Percentiles rank a stretch among this genome's conserved stretches.
phyloP scores from a whole-genome alignment of 2,797 vertebrate genomes.

The Hippopotamyrus pictus region DNA sequence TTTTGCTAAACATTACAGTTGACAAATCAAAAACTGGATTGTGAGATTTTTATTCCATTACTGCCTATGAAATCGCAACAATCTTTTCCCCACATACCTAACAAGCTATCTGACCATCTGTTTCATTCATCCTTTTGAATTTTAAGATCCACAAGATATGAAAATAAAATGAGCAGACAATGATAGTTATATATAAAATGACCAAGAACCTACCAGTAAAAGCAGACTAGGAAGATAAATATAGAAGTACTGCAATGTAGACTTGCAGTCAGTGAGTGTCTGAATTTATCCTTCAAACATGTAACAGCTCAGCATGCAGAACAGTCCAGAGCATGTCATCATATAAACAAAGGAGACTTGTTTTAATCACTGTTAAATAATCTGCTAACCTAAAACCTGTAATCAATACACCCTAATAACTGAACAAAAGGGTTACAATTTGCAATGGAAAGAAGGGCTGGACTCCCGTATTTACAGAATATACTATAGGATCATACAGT shows the following conservation, averaged over 20 bases:
- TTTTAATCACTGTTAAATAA: background rate
- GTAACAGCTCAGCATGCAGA: background rate
- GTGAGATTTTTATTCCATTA: background rate
- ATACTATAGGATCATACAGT: background rate
- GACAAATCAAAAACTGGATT: background rate
- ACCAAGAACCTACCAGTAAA: background rate
- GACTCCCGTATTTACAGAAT: background rate
- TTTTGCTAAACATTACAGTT: constrained; percentile 1
- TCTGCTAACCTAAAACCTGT: background rate
- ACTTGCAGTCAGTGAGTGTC: background rate
- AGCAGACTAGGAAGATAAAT: background rate
- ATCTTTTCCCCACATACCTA: background rate
- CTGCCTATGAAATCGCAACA: background rate
- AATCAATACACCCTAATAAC: background rate
- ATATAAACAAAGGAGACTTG: background rate
- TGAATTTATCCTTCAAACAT: background rate
- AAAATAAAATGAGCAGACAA: background rate
- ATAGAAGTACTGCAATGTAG: background rate
- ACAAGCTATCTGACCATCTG: background rate
- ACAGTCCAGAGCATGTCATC: background rate
- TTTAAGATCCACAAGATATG: background rate
- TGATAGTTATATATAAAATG: background rate
- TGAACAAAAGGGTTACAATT: background rate
- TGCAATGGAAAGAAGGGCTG: background rate
- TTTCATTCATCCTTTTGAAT: background rate